Percentiles rank a stretch among this genome's conserved stretches.
Conservation (phyloP, 2,797 vertebrate species). For the Vireo griseus region DNA sequence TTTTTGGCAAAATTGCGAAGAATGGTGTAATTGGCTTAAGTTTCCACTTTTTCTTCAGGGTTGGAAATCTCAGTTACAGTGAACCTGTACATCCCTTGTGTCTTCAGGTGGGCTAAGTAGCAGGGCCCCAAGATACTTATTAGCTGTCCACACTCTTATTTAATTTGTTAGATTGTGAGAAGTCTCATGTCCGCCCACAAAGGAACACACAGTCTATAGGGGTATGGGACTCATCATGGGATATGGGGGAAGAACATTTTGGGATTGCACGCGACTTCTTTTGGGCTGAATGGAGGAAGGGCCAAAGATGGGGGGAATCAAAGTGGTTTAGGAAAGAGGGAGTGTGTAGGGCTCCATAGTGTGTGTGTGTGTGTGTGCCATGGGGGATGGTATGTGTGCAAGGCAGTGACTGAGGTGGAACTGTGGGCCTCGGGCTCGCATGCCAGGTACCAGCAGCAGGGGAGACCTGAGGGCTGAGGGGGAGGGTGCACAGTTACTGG, state of each 20-base stretch:
- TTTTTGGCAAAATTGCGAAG: neutral
- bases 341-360: neutral
- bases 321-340: neutral
- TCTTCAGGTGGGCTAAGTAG: neutral
- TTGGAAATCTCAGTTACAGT: neutral
- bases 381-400: neutral
- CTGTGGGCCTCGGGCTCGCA: neutral
- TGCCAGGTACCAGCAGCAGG: neutral
- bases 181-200: neutral
- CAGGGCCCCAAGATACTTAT: neutral
- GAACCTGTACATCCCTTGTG: neutral
- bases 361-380: neutral
- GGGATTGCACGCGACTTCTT: neutral
- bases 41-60: neutral
- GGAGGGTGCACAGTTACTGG: neutral
- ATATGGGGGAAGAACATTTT: neutral
- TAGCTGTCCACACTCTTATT: neutral
- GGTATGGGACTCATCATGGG: neutral
- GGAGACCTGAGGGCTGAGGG: accelerated
- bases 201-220: neutral
- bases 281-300: neutral
- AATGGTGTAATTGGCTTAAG: neutral
- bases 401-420: neutral
- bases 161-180: neutral
- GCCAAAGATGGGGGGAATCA: neutral